These are phyloP conservation scores for Parnassius smintheus DNA, from an alignment of 2,888 invertebrate species.

Conservation along the genomic window DNA sequence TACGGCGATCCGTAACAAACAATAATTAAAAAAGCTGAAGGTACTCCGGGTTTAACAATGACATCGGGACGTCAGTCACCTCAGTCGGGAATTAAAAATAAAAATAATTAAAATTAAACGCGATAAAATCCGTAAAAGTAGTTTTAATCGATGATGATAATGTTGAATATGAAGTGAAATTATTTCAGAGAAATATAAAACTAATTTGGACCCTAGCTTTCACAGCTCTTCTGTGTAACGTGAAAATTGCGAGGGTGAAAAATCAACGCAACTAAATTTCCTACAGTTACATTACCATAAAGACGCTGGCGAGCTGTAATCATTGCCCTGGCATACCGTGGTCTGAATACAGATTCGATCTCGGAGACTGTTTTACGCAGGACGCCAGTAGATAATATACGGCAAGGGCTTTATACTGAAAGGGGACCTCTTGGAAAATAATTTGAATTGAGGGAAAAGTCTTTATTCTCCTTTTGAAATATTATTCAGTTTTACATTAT, in stretches of 20 bases:
- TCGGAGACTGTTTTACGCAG: slow-evolving; percentile 28
- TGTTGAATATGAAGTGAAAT: too few relatives aligned
- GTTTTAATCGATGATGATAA: too few relatives aligned
- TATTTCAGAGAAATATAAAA: background rate
- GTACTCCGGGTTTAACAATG: too few relatives aligned
- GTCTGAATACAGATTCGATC: slow-evolving; percentile 54
- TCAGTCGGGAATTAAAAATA: too few relatives aligned
- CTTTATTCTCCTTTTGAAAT: slow-evolving; percentile 6
- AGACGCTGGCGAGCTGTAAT: slow-evolving; percentile 62
- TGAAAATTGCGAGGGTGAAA: slow-evolving; percentile 26
- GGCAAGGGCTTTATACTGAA: slow-evolving; percentile 18
- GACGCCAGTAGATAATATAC: slow-evolving; percentile 26
- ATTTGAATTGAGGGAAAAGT: slow-evolving; percentile 19
- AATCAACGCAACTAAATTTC: slow-evolving; percentile 69
- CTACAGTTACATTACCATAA: slow-evolving; percentile 66
- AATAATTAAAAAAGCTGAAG: too few relatives aligned
- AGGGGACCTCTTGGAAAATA: slow-evolving; percentile 15
- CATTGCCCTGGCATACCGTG: slow-evolving; percentile 56
- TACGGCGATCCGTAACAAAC: too few relatives aligned
- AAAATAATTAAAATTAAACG: too few relatives aligned
- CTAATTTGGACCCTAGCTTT: background rate
- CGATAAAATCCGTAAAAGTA: too few relatives aligned
- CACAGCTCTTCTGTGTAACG: background rate
- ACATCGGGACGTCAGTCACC: too few relatives aligned
- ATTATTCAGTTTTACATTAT: slow-evolving; percentile 2